phyloP scores from a whole-genome alignment of 2,888 invertebrate genomes.

The Euproctis similis region DNA sequence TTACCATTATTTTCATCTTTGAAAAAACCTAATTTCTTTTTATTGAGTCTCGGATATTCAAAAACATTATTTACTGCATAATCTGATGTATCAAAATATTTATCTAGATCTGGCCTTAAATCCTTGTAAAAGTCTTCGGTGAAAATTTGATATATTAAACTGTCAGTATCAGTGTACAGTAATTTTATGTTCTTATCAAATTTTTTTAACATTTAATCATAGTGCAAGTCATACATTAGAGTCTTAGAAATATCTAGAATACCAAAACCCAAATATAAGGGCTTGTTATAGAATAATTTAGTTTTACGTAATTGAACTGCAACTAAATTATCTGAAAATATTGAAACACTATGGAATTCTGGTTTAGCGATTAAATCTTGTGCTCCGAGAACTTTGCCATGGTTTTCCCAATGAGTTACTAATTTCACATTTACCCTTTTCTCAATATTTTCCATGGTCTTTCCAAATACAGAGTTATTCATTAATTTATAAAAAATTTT shows the following conservation, averaged over 20 bases:
- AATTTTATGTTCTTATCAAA: too few species aligned
- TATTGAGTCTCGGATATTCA: background rate
- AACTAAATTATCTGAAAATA: constrained; percentile 10
- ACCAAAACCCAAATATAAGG: constrained; percentile 8
- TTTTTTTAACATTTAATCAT: too few species aligned
- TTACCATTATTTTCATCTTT: too few species aligned
- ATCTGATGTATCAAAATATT: background rate
- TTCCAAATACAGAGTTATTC: constrained; percentile 1
- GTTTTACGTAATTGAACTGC: constrained; percentile 9
- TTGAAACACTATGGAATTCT: constrained; percentile 3
- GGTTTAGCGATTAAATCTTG: background rate
- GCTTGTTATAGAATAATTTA: constrained; percentile 9
- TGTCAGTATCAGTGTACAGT: background rate
- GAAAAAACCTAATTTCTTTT: too few species aligned
- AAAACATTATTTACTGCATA: background rate
- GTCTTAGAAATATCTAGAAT: background rate
- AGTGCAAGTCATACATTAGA: background rate
- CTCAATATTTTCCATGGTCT: background rate
- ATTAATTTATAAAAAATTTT: too few species aligned
- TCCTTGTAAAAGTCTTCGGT: background rate
- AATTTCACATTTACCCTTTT: background rate
- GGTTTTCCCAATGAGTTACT: background rate
- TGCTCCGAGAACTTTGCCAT: background rate
- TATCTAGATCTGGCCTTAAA: too few species aligned
- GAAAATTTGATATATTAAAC: background rate